These are phyloP conservation scores for Vulpes vulpes DNA, from an alignment of 2,113 vertebrate species.

Conservation along the genomic window DNA sequence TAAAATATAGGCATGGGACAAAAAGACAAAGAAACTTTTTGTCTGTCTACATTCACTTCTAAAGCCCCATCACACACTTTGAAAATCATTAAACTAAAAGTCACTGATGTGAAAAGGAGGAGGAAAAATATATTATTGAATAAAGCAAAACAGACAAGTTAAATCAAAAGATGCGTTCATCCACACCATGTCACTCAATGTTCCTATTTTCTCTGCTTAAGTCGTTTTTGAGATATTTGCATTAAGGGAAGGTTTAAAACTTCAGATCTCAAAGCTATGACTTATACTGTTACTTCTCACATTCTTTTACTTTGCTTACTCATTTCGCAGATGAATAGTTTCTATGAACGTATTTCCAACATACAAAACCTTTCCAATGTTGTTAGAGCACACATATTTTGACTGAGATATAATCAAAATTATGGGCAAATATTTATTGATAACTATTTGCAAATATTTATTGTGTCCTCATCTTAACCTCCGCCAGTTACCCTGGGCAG, in stretches of 20 bases:
- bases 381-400: background rate
- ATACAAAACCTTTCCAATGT: background rate
- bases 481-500: background rate
- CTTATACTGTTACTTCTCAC: background rate
- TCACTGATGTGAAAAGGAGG: slow-evolving; percentile 58
- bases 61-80: background rate
- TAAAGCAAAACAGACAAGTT: slow-evolving; percentile 77
- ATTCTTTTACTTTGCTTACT: background rate
- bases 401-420: background rate
- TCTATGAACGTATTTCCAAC: background rate
- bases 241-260: background rate
- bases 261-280: background rate
- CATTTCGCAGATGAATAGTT: background rate
- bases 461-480: background rate
- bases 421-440: background rate
- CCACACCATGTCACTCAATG: slow-evolving; percentile 68
- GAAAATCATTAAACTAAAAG: slow-evolving; percentile 64
- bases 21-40: slow-evolving; percentile 59
- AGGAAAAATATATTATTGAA: slow-evolving; percentile 64
- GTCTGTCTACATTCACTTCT: background rate
- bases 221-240: slow-evolving; percentile 58
- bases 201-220: slow-evolving; percentile 74
- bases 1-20: slow-evolving; percentile 77
- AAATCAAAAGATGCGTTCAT: slow-evolving; percentile 74
- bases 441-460: background rate